Evolutionary conservation across 2,113 vertebrate species (phyloP).

Genomic region (Dipodomys merriami): DNA sequence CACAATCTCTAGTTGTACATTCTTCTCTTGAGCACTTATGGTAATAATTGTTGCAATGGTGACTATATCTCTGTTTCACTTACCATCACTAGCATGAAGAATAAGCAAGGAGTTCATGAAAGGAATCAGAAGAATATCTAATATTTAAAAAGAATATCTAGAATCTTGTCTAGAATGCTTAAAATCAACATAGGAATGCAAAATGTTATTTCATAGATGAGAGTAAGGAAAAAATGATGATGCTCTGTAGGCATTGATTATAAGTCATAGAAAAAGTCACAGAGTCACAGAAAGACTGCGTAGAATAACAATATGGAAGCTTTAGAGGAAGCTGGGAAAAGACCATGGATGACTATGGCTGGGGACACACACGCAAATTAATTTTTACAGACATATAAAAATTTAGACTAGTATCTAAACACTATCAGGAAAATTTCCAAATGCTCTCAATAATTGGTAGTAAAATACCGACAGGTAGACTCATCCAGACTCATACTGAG

Average conservation of each 20-base stretch:
- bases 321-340: fast-evolving
- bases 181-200: neutral
- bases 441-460: neutral
- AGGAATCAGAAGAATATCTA: neutral
- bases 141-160: neutral
- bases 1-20: neutral
- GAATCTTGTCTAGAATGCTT: neutral
- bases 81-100: neutral
- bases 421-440: neutral
- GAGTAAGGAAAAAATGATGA: neutral
- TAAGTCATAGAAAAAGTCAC: neutral
- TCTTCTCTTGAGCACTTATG: neutral
- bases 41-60: neutral
- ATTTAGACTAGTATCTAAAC: neutral
- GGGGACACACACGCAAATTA: neutral
- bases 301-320: no score
- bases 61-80: neutral
- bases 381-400: neutral
- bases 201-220: neutral
- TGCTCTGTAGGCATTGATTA: neutral
- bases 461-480: neutral
- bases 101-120: fast-evolving
- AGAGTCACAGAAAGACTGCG: neutral
- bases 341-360: neutral
- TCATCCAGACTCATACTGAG: neutral